Base-by-base conservation (phyloP, 2,113 vertebrate genomes). In the Anser brachyrhynchus region DNA sequence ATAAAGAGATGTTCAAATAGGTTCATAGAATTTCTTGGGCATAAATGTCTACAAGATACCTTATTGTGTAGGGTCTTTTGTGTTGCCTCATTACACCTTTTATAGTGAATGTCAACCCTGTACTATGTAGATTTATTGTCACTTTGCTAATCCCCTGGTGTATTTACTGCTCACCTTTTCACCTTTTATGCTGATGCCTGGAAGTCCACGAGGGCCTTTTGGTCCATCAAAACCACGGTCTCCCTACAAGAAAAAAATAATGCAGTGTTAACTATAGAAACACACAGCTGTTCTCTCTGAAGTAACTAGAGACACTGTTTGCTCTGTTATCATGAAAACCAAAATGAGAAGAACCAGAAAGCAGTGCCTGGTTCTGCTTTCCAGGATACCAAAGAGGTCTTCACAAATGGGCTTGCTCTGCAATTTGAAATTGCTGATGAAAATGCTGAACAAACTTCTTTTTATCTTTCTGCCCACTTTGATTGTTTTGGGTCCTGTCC, bases 171-270 rank as follows among this genome's bases (percentile, higher is more conserved):
- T 97, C 66, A 99, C 99, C 98, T 97, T 99, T 94, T 99, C 98
- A 97, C 99, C 99, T 98, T 99, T 99, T 95, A 98, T 98, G 97
- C 98, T 98, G 82, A 90, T 96, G 51, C 99, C 99, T 96, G 98
- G 97, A 95, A 98, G 98, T 92, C 99, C 98, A 91, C 96, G 96
- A 55, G 97, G 94, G 73, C 99, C 99, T 96, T 98, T 99, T 39
- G 98, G 98, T 70, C 98, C 99, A 70, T 98, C 98, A 91, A 98
- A 98, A 73, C 99, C 98, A 67, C 98, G 98, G 16, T 99, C 98
- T 82, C 98, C 98, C 98, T 99, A 93, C 62, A 91, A 87, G 61
- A 96, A 93, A 94, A 97, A 97, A 87, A 84, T 52, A 79, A 17
- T 64, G 49, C 51, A 13, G 61, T 58, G 20, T 87, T 93, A 90